phyloP scores from a whole-genome alignment of 53 echinoderm and acorn worm genomes.

The Pentamera pediparva region DNA sequence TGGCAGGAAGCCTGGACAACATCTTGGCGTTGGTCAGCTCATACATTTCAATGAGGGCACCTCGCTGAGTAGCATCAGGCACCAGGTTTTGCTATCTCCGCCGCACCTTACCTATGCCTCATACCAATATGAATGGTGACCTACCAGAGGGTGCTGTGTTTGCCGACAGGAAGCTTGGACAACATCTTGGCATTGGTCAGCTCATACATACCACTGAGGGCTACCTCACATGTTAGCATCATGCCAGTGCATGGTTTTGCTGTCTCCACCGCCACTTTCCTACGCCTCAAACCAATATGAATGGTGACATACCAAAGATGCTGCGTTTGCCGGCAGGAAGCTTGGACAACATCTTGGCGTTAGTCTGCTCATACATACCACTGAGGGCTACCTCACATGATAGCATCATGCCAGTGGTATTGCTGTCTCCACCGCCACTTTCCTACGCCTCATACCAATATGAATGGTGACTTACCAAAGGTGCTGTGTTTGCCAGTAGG shows the following conservation, averaged over 20 bases:
- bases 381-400: conserved; percentile 95
- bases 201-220: conserved; percentile 89
- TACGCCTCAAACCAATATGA: too few relatives aligned
- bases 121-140: too few relatives aligned
- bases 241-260: too few relatives aligned
- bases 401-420: conserved; percentile 83
- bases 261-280: too few relatives aligned
- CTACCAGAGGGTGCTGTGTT: too few relatives aligned
- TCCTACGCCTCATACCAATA: too few relatives aligned
- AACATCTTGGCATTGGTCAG: conserved; percentile 48
- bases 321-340: conserved; percentile 74
- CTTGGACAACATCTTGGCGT: conserved; percentile 56
- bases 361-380: conserved; percentile 75
- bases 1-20: conserved; percentile 68
- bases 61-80: conserved; percentile 86
- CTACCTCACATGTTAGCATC: conserved; percentile 84
- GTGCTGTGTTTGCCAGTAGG: conserved; percentile 89
- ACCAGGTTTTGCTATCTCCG: too few relatives aligned
- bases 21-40: conserved; percentile 55
- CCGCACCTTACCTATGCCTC: too few relatives aligned
- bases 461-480: conserved; percentile 78
- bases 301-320: conserved; percentile 61
- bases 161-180: conserved; percentile 71
- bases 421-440: too few relatives aligned
- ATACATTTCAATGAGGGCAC: conserved; percentile 98